Evolutionary conservation across 2,888 invertebrate genomes (phyloP), one percentile per base, ranked within the genome.

Genomic region (Agrenia bidenticulata): DNA sequence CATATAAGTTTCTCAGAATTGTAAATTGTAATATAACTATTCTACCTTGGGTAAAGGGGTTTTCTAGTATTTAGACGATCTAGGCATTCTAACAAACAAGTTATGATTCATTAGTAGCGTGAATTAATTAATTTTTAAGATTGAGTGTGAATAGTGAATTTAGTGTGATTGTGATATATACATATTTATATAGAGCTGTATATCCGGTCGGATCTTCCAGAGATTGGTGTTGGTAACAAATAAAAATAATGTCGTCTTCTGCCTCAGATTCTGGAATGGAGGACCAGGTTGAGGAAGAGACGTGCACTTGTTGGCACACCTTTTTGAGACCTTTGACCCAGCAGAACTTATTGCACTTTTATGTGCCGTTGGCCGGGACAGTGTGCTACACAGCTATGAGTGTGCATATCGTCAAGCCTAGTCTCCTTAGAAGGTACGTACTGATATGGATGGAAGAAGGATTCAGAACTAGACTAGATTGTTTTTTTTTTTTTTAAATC

Each of bases 321-420:
- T 61, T 67, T 57, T 26, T 67, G 27, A n/a, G 53, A 42, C 70
- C 70, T 7, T 13, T 70, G 13, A 70, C 63, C 1, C 62, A 32
- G 21, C 32, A 42, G 13, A 73, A 71, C 63, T 2, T 75, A 2
- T 64, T 72, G 21, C 64, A 73, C 50, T 71, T 72, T 54, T 70
- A 73, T 64, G 59, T 67, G 37, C 73, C 71, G 11, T 19, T 73
- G 1, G 72, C 61, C 17, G 71, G 72, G 24, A 51, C 53, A 1
- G 63, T 45, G 15, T 66, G 65, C 21, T 73, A 75, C 50, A 61
- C 68, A 19, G 60, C 67, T 2, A 45, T 75, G 21, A 70, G 73
- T 9, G 51, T 73, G 21, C 69, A 68, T 32, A 53, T 75, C n/a
- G 59, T 67, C 27, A 71, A 75, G 21, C 75, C 73, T 2, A 66